These are phyloP conservation scores for Mormyrops boulengeri DNA, from an alignment of 2,797 vertebrate species.

Conservation along the genomic window DNA sequence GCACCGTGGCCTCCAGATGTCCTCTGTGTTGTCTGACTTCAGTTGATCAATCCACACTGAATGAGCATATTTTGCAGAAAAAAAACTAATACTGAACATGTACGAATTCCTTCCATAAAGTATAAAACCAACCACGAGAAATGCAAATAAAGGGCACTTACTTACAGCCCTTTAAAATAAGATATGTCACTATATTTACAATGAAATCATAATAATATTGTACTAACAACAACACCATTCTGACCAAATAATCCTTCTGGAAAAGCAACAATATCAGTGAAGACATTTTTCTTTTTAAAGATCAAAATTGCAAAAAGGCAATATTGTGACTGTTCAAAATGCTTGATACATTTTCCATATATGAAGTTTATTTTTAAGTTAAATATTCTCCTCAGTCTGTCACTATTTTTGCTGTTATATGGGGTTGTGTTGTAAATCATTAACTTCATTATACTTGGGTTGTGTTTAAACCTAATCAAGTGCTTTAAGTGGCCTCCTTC, in stretches of 20 bases:
- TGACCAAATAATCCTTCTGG: not conserved
- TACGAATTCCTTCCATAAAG: not conserved
- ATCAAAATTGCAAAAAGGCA: not conserved
- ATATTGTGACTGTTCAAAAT: not conserved
- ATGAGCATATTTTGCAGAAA: not conserved
- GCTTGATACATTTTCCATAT: not conserved
- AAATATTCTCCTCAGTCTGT: not conserved
- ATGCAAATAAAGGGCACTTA: not conserved
- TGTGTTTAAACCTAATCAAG: not conserved
- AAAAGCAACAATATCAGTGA: not conserved
- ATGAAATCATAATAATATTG: not conserved
- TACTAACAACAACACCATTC: not conserved
- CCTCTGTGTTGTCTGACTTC: not conserved
- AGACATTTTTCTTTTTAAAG: not conserved
- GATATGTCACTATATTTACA: not conserved
- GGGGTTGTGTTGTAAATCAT: not conserved
- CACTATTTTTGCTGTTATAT: not conserved
- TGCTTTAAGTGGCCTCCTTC: not conserved
- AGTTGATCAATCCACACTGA: not conserved
- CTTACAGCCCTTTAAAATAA: not conserved
- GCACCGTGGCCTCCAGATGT: not conserved
- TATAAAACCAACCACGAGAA: not conserved
- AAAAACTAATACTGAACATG: not conserved
- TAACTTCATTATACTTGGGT: not conserved
- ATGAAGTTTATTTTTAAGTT: not conserved